Conservation (phyloP, 2,888 invertebrate species). For the Hirtodrosophila cameraria region DNA sequence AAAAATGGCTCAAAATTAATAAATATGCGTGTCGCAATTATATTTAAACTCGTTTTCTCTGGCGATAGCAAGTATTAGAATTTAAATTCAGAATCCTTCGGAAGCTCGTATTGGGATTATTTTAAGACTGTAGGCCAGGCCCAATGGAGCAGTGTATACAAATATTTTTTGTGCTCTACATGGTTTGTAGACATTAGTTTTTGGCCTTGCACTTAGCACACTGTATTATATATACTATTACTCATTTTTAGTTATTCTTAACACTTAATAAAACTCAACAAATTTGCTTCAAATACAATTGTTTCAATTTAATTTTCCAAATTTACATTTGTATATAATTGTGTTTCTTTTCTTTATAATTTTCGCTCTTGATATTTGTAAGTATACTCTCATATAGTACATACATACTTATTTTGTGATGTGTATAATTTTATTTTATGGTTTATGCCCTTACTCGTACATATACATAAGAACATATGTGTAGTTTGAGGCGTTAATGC, state of each 20-base stretch:
- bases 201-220: no score
- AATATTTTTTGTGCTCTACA: no score
- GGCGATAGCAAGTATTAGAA: no score
- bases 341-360: slow-evolving; percentile 28
- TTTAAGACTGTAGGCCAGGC: no score
- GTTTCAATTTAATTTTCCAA: slow-evolving; percentile 47
- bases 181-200: no score
- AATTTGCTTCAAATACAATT: slow-evolving; percentile 40
- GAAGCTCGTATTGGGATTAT: no score
- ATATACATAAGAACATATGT: slow-evolving; percentile 11
- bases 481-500: slow-evolving; percentile 4
- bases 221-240: no score
- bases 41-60: no score
- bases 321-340: slow-evolving; percentile 52
- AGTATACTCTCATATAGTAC: slow-evolving; percentile 35
- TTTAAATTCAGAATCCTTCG: no score
- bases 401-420: slow-evolving; percentile 18
- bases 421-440: slow-evolving; percentile 14
- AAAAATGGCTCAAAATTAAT: no score
- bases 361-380: slow-evolving; percentile 43
- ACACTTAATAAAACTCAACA: neutral
- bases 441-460: slow-evolving; percentile 8
- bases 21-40: no score
- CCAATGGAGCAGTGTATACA: no score
- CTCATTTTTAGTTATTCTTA: neutral